Evolutionary conservation across 2,888 invertebrate species (phyloP).

Genomic region (Drosophila mimica): DNA sequence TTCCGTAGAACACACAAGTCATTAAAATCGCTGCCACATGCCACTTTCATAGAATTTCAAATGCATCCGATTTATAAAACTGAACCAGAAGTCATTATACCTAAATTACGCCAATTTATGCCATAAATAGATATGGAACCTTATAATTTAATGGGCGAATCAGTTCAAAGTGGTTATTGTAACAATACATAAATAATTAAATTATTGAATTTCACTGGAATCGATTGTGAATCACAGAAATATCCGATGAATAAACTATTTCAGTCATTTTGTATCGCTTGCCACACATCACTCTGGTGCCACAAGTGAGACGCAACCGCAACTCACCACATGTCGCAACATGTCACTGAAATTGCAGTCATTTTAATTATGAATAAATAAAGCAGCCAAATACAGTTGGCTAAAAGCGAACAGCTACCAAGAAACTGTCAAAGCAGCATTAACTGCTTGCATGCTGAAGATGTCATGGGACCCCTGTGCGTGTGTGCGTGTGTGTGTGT

Average conservation of each 20-base stretch:
- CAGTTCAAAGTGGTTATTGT: neutral
- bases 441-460: conserved; percentile 1
- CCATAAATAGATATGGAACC: neutral
- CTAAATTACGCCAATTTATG: neutral
- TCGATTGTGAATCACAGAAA: neutral
- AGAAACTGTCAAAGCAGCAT: conserved; percentile 3
- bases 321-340: conserved; percentile 9
- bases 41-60: neutral
- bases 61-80: neutral
- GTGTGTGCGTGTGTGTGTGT: neutral
- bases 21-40: neutral
- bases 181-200: neutral
- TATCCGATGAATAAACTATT: neutral
- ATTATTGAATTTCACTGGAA: neutral
- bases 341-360: conserved; percentile 25
- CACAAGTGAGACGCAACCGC: neutral
- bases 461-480: neutral
- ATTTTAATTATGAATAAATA: conserved; percentile 45
- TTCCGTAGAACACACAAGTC: neutral
- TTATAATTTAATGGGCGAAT: neutral
- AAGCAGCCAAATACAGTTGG: conserved; percentile 3
- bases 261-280: neutral
- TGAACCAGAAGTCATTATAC: conserved; percentile 1
- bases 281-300: neutral
- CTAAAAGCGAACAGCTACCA: neutral